Evolutionary conservation across 2,113 vertebrate genomes (phyloP).

Genomic region (Hemichromis elongatus): DNA sequence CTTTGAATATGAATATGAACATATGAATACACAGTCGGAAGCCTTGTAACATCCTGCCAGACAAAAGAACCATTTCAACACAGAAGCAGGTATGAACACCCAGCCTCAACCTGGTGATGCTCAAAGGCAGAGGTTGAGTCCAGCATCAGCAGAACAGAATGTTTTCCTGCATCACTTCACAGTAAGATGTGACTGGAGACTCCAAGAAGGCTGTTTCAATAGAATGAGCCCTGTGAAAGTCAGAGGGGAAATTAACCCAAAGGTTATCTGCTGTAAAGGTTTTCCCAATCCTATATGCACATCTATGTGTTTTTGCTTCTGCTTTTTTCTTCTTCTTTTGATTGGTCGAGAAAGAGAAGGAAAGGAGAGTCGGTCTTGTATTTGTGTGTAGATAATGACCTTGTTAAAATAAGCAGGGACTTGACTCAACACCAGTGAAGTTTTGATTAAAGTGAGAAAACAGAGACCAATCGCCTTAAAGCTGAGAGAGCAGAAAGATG

Average conservation of each 20-base stretch:
- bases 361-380: neutral
- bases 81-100: neutral
- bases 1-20: no score
- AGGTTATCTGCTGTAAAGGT: neutral
- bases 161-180: neutral
- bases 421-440: neutral
- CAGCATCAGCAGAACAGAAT: neutral
- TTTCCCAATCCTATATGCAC: neutral
- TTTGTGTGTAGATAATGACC: neutral
- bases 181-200: neutral
- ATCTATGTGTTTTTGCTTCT: neutral
- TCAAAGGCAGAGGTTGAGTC: neutral
- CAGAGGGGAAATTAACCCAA: neutral
- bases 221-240: neutral
- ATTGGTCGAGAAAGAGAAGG: accelerated
- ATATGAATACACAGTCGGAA: neutral
- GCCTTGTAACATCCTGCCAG: neutral
- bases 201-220: neutral
- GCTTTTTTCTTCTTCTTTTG: neutral
- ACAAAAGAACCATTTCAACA: neutral
- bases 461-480: neutral
- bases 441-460: neutral
- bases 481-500: neutral
- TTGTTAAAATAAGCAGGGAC: neutral
- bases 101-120: neutral